These are phyloP conservation scores for Spea bombifrons DNA, from an alignment of 2,113 vertebrate species.

Conservation along the genomic window DNA sequence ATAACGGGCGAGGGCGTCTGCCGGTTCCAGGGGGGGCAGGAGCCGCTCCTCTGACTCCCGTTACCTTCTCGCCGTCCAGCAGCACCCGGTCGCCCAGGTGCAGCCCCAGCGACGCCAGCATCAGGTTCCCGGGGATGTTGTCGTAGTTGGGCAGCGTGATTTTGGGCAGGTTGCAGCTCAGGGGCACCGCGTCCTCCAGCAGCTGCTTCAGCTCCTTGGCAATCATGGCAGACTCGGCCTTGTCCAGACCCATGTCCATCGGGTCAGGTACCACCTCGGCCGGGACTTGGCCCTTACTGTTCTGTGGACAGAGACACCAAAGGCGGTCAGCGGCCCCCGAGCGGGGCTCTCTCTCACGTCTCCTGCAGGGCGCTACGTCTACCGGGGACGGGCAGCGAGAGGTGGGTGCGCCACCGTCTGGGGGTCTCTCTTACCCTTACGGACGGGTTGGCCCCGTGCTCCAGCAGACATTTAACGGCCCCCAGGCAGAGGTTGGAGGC, in stretches of 20 bases:
- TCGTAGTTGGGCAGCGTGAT: constrained; percentile 88
- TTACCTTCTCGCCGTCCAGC: constrained; percentile 85
- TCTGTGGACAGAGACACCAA: constrained; percentile 60
- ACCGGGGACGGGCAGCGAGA: too few relatives aligned
- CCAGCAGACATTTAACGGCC: constrained; percentile 84
- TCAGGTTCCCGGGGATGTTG: constrained; percentile 88
- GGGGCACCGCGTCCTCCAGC: constrained; percentile 80
- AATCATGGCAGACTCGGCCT: constrained; percentile 83
- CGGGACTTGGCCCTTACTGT: constrained; percentile 83
- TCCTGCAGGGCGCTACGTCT: too few relatives aligned
- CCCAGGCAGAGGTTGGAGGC: constrained; percentile 92
- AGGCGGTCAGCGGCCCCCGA: too few relatives aligned
- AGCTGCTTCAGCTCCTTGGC: constrained; percentile 85
- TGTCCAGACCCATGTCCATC: constrained; percentile 91
- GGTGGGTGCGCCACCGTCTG: too few relatives aligned
- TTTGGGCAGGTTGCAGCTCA: constrained; percentile 84
- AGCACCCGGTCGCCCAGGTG: constrained; percentile 79
- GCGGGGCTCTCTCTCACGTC: too few relatives aligned
- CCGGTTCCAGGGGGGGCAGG: too few relatives aligned
- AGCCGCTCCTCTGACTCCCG: too few relatives aligned
- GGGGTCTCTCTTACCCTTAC: constrained; percentile 70
- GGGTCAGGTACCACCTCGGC: constrained; percentile 86
- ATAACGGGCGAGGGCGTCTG: too few relatives aligned
- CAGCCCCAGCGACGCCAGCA: constrained; percentile 81
- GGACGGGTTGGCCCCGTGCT: constrained; percentile 83